Conservation (phyloP, 2,113 vertebrate genomes). For the Pedetes capensis region DNA sequence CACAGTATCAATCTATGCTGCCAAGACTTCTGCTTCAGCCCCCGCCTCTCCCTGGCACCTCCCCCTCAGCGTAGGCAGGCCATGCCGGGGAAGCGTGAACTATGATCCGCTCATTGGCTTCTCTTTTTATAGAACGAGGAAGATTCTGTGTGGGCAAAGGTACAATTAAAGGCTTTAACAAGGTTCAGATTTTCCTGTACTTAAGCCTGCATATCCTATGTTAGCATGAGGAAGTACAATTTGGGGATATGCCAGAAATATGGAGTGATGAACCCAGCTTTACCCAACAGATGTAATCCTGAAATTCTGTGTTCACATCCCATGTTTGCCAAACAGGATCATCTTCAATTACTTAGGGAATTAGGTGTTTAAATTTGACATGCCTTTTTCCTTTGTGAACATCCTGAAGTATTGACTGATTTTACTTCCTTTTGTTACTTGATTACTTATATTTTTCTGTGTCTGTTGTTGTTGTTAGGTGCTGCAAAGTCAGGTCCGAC, state of each 20-base stretch:
- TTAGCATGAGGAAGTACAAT: background rate
- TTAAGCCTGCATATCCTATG: background rate
- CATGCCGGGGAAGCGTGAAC: background rate
- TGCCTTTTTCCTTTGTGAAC: background rate
- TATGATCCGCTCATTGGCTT: background rate
- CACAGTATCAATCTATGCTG: slow-evolving; percentile 15
- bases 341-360: slow-evolving; percentile 17
- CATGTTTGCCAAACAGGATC: background rate
- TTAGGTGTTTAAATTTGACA: background rate
- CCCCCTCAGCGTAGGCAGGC: slow-evolving; percentile 32
- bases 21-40: slow-evolving; percentile 58
- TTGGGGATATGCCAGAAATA: background rate
- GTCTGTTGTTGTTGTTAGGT: no score
- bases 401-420: background rate
- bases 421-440: background rate
- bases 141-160: background rate
- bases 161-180: slow-evolving; percentile 35
- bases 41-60: slow-evolving; percentile 29
- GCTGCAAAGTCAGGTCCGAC: no score
- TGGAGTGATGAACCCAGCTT: background rate
- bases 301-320: background rate
- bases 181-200: background rate
- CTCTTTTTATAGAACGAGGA: background rate
- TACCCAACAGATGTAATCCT: background rate
- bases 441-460: background rate